Base-by-base conservation (phyloP, 2,797 vertebrate species). In the Gorsachius magnificus region DNA sequence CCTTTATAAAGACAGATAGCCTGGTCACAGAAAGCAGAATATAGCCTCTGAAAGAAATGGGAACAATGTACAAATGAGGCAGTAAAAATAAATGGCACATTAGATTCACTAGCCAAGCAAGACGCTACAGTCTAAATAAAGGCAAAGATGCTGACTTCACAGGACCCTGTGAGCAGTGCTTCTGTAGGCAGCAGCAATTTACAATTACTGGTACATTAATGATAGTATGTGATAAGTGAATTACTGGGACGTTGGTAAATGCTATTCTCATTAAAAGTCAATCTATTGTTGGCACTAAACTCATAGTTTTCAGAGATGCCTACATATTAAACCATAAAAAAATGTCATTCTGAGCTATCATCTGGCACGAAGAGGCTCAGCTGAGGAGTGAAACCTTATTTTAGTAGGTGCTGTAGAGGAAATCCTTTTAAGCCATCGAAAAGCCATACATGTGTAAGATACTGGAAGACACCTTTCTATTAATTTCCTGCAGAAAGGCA, bases 51-150 rank as follows among this genome's bases (percentile, higher is more conserved):
- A 87, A 96, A 95, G 90, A 89, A 90, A 96, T 58, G 83, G 53
- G 85, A 97, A 56, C 66, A 76, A 69, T 72, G 94, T 96, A 96
- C 79, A 96, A 97, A 97, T 86, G 96, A 97, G 79, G 94, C 76
- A 91, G 96, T 97, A 96, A 97, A 97, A 98, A 78, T 92, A 96
- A 96, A 97, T 94, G 94, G 85, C 53, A 97, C 95, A 94, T 96
- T 97, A 96, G 95, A 95, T 96, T 95, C 93, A 92, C 95, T 90
- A 95, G 95, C 87, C 97, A 97, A 97, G 95, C 83, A 96, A 93
- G 96, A 97, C 95, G 82, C 81, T 94, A 79, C 65, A 95, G 83
- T 46, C 89, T 68, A 46, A 84, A 75, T 86, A 88, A 97, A 96
- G 77, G 26, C 88, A 91, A 96, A 97, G 92, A 91, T 96, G 96